A percentile compares a stretch with the other conserved stretches of the same genome.
These are phyloP conservation scores for Hydropsyche betteni DNA, from an alignment of 2,888 invertebrate species.

Conservation along the genomic window DNA sequence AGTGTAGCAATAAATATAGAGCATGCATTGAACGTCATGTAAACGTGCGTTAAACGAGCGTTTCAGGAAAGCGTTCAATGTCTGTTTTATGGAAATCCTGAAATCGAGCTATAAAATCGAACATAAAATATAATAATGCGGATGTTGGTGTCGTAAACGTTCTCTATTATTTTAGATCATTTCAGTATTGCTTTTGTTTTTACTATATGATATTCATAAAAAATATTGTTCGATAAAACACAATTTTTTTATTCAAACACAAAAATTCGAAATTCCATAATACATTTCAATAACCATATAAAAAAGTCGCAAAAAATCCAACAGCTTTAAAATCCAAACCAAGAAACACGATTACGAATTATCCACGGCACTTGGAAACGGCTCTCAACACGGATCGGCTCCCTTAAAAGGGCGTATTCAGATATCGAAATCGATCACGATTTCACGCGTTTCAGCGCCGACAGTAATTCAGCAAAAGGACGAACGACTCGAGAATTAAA, in stretches of 20 bases:
- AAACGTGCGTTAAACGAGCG: not conserved
- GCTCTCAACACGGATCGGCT: no score
- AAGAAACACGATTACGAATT: conserved; percentile 42
- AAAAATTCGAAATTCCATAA: no score
- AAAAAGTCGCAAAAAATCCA: no score
- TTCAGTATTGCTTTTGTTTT: not conserved
- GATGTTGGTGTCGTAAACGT: not conserved
- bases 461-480: no score
- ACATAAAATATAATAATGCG: conserved; percentile 12
- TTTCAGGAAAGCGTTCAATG: not conserved
- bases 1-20: not conserved
- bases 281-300: no score
- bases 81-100: conserved; percentile 19
- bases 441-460: no score
- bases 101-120: conserved; percentile 5
- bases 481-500: not conserved
- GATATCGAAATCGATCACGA: no score
- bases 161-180: not conserved
- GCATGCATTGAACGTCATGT: not conserved
- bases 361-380: conserved; percentile 36
- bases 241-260: no score
- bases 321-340: not conserved
- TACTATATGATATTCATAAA: no score
- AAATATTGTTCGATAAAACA: no score
- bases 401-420: no score